A percentile compares a stretch with the other conserved stretches of the same genome.
These are phyloP conservation scores for Drosophila paulistorum DNA, from an alignment of 1,140 invertebrate genomes.

Conservation along the genomic window DNA sequence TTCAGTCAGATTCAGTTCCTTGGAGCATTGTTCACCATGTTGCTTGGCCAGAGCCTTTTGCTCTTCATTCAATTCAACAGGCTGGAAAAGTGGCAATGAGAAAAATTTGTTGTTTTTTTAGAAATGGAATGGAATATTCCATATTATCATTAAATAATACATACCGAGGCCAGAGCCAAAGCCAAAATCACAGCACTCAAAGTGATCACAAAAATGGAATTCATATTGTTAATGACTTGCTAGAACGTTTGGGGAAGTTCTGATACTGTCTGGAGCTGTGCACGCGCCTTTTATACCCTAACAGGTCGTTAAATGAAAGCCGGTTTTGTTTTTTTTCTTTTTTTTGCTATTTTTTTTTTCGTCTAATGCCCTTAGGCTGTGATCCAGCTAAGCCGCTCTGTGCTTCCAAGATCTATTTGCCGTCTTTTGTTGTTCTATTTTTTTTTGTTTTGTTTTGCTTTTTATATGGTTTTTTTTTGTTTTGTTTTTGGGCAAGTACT, in stretches of 20 bases:
- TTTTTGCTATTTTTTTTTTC: too few relatives aligned
- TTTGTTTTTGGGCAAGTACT: conserved; percentile 50
- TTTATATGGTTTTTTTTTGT: conserved; percentile 11
- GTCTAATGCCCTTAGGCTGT: conserved; percentile 46
- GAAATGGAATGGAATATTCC: not conserved
- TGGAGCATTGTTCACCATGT: conserved; percentile 52
- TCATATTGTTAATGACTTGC: conserved; percentile 58
- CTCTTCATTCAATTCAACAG: conserved; percentile 59
- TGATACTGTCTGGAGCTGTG: conserved; percentile 35
- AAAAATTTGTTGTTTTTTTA: too few relatives aligned
- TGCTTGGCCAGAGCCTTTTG: conserved; percentile 63
- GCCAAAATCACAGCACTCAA: conserved; percentile 58
- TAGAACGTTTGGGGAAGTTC: conserved; percentile 63
- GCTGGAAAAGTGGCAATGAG: conserved; percentile 10
- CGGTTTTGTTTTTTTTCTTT: conserved; percentile 49
- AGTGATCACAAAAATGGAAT: conserved; percentile 62
- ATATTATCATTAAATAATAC: conserved; percentile 14
- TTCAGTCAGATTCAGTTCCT: conserved; percentile 57
- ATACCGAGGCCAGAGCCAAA: conserved; percentile 59
- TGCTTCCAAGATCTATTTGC: conserved; percentile 46
- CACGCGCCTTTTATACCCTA: conserved; percentile 54
- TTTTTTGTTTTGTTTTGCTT: conserved; percentile 28
- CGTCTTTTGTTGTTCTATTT: conserved; percentile 7
- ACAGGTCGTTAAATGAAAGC: conserved; percentile 33
- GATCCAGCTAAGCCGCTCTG: conserved; percentile 53